These are phyloP conservation scores for Masnerella sp. DNA, from an alignment of 2,888 invertebrate species.

Conservation along the genomic window DNA sequence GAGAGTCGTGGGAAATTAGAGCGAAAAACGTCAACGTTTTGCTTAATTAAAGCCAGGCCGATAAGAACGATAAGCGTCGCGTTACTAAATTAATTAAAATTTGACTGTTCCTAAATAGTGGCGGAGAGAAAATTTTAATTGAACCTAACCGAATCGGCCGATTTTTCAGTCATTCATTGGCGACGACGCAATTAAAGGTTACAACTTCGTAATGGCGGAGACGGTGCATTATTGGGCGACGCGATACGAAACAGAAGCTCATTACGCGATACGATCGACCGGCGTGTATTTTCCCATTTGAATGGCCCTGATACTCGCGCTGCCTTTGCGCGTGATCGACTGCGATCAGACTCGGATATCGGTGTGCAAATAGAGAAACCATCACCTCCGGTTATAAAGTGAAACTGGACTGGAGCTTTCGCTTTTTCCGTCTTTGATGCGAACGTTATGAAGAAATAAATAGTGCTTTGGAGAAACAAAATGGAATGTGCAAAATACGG, in stretches of 20 bases:
- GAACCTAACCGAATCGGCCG: slow-evolving; percentile 7
- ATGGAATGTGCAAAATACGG: too few species aligned
- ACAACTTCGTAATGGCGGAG: slow-evolving; percentile 44
- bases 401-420: slow-evolving; percentile 14
- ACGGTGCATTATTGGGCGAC: slow-evolving; percentile 46
- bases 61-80: slow-evolving; percentile 22
- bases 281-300: slow-evolving; percentile 31
- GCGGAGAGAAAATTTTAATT: slow-evolving; percentile 1
- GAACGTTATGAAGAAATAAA: too few species aligned
- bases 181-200: slow-evolving; percentile 30
- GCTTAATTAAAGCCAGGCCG: slow-evolving; percentile 22
- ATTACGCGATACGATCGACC: slow-evolving; percentile 48
- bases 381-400: slow-evolving; percentile 9
- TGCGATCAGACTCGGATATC: slow-evolving; percentile 18
- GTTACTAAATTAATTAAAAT: slow-evolving; percentile 26
- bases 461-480: too few species aligned
- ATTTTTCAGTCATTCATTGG: slow-evolving; percentile 17
- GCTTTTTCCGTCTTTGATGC: too few species aligned
- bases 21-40: slow-evolving; percentile 15
- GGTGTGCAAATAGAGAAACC: slow-evolving; percentile 28
- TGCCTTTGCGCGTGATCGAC: slow-evolving; percentile 30
- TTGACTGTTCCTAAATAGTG: not conserved
- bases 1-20: not conserved
- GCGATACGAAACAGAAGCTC: slow-evolving; percentile 44
- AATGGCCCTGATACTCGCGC: slow-evolving; percentile 8